Evolutionary conservation across 1,140 invertebrate species (phyloP).

Genomic region (Drusus annulatus): DNA sequence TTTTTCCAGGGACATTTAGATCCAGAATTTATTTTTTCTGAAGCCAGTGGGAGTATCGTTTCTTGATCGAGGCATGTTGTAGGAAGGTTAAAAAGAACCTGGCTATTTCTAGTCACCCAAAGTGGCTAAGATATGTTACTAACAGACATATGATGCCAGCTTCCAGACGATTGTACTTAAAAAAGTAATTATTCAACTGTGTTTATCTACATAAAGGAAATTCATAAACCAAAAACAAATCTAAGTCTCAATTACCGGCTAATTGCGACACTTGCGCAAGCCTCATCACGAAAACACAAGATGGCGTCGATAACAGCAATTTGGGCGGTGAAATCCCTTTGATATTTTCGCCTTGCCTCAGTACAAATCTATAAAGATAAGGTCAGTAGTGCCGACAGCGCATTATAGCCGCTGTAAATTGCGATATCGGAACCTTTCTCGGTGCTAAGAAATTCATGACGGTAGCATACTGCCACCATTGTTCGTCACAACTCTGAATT

Average conservation of each 20-base stretch:
- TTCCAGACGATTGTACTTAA: too few species aligned
- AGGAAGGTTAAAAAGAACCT: too few species aligned
- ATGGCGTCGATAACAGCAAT: background rate
- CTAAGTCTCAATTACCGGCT: background rate
- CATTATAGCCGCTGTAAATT: constrained; percentile 34
- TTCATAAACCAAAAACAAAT: too few species aligned
- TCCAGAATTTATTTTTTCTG: too few species aligned
- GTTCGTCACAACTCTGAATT: background rate
- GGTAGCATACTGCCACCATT: constrained; percentile 24
- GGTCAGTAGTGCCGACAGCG: constrained; percentile 16
- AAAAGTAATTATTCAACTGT: too few species aligned
- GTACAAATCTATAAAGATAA: constrained; percentile 46
- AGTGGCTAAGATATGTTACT: too few species aligned
- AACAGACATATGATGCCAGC: too few species aligned
- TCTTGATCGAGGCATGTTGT: too few species aligned
- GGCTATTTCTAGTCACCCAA: too few species aligned
- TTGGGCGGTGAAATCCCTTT: constrained; percentile 25
- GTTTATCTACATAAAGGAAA: too few species aligned
- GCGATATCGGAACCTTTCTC: constrained; percentile 15
- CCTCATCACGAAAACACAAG: background rate
- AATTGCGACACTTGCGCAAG: background rate
- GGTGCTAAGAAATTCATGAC: constrained; percentile 14
- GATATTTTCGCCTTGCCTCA: constrained; percentile 1
- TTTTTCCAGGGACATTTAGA: too few species aligned
- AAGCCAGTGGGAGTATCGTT: too few species aligned